These are phyloP conservation scores for Catocala nupta DNA, from an alignment of 2,888 invertebrate genomes.

Conservation along the genomic window DNA sequence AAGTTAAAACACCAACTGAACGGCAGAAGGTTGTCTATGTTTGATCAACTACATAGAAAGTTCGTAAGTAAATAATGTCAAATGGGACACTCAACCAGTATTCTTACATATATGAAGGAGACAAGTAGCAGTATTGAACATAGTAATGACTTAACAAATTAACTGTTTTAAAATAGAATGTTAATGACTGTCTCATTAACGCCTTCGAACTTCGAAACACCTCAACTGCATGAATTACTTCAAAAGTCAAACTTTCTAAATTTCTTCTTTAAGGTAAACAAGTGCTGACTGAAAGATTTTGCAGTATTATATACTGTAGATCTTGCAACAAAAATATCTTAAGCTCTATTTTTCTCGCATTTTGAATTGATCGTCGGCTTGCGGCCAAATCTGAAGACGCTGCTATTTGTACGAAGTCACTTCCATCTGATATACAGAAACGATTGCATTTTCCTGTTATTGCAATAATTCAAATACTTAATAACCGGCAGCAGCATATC, in stretches of 20 bases:
- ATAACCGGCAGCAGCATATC: not conserved
- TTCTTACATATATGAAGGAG: not conserved
- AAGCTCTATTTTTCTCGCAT: too few relatives aligned
- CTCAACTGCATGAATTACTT: not conserved
- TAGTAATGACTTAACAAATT: not conserved
- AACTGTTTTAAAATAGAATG: slow-evolving; percentile 1
- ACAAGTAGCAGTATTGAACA: not conserved
- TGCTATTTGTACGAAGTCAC: too few relatives aligned
- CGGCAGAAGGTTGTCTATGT: slow-evolving; percentile 39
- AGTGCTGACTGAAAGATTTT: not conserved
- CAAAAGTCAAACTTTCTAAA: slow-evolving; percentile 5
- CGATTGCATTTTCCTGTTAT: too few relatives aligned
- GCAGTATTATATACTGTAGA: not conserved
- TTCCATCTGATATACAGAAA: too few relatives aligned
- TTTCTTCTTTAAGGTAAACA: not conserved
- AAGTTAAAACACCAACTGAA: slow-evolving; percentile 47
- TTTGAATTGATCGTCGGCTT: too few relatives aligned
- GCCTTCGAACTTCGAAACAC: not conserved
- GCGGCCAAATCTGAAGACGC: too few relatives aligned
- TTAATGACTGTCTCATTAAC: slow-evolving; percentile 5
- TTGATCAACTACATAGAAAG: slow-evolving; percentile 51
- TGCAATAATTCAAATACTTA: too few relatives aligned
- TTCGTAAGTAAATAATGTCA: slow-evolving; percentile 15
- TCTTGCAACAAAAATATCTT: not conserved
- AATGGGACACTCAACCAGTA: not conserved